Evolutionary conservation across 2,888 invertebrate species (phyloP).

Genomic region (Hyppa rectilinea): DNA sequence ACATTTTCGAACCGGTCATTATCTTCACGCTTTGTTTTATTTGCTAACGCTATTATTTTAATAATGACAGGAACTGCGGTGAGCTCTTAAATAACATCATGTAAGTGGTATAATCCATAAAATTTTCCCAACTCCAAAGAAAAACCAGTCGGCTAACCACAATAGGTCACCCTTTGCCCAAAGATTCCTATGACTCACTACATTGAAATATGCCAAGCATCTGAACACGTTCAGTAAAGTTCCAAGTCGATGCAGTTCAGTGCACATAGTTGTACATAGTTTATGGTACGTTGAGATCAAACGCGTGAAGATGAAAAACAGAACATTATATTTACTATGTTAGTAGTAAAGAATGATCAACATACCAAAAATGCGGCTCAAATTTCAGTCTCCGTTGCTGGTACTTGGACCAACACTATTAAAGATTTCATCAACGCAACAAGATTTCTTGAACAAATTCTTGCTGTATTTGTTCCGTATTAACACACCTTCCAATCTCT

Average conservation of each 20-base stretch:
- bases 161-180: slow-evolving; percentile 14
- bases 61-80: slow-evolving; percentile 10
- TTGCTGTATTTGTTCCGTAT: neutral
- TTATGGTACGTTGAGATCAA: neutral
- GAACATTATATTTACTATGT: neutral
- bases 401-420: neutral
- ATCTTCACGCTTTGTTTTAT: slow-evolving; percentile 38
- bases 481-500: neutral
- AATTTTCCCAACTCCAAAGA: neutral
- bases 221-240: neutral
- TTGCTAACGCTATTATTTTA: neutral
- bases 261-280: neutral
- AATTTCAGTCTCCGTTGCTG: too few relatives aligned
- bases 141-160: slow-evolving; percentile 20
- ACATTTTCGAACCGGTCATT: slow-evolving; percentile 3
- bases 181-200: slow-evolving; percentile 22
- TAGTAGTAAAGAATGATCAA: neutral
- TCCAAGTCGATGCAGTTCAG: slow-evolving; percentile 34
- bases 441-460: slow-evolving; percentile 1
- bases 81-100: neutral
- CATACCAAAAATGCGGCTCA: too few relatives aligned
- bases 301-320: neutral
- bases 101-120: neutral
- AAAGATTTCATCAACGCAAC: slow-evolving; percentile 3
- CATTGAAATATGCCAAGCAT: slow-evolving; percentile 3